Evolutionary conservation across 1,140 invertebrate genomes (phyloP).

Genomic region (Chelonus insularis): DNA sequence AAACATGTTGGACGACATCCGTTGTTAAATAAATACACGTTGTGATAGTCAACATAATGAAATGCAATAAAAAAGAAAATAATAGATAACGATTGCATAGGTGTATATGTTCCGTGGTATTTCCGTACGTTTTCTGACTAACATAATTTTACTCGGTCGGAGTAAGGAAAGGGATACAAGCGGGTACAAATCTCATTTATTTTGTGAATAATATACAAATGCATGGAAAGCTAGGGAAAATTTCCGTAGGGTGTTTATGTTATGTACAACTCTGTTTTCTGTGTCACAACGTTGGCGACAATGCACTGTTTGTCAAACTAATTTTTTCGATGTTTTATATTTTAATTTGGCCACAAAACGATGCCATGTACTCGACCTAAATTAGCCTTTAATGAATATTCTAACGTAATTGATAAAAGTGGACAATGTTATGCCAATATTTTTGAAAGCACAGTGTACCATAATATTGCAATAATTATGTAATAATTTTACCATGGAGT

Average conservation of each 20-base stretch:
- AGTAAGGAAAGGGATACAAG: background rate
- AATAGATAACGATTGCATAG: background rate
- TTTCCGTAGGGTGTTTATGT: constrained; percentile 32
- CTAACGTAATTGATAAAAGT: too few relatives aligned
- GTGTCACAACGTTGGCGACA: constrained; percentile 1
- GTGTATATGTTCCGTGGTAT: constrained; percentile 10
- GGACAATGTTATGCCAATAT: too few relatives aligned
- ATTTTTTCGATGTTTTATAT: too few relatives aligned
- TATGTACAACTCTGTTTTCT: constrained; percentile 33
- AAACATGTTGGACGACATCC: too few relatives aligned
- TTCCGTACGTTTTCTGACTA: constrained; percentile 2
- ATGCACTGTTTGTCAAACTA: too few relatives aligned
- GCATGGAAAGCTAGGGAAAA: constrained; percentile 22
- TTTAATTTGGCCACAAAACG: too few relatives aligned
- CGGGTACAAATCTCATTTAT: constrained; percentile 25
- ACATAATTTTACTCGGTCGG: constrained; percentile 16
- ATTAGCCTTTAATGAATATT: too few relatives aligned
- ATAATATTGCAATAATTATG: too few relatives aligned
- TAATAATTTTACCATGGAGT: too few relatives aligned
- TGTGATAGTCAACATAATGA: background rate
- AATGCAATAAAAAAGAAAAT: background rate
- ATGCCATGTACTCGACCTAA: too few relatives aligned
- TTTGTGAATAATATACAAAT: constrained; percentile 15
- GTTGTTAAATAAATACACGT: background rate
- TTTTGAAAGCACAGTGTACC: too few relatives aligned